phyloP scores from a whole-genome alignment of 2,888 invertebrate genomes.

The Electrophaes corylata region DNA sequence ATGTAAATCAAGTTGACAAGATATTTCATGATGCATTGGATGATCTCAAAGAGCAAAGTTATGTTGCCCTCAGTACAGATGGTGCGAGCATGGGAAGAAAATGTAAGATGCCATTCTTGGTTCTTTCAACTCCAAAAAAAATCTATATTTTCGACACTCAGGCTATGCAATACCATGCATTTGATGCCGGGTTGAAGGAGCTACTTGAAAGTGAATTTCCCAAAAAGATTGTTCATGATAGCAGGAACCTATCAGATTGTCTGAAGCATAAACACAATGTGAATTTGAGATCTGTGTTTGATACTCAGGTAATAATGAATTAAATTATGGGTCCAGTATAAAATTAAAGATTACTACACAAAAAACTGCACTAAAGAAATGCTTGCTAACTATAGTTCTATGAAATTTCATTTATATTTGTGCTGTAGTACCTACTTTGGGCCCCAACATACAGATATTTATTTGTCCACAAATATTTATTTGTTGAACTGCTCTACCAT shows the following conservation, averaged over 20 bases:
- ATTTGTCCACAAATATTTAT: too few relatives aligned
- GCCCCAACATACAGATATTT: too few relatives aligned
- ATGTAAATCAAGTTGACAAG: slow-evolving; percentile 77
- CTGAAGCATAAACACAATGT: slow-evolving; percentile 84
- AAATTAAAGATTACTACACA: too few relatives aligned
- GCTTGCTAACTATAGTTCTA: too few relatives aligned
- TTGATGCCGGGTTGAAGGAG: slow-evolving; percentile 77
- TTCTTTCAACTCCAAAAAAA: slow-evolving; percentile 71
- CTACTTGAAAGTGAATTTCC: slow-evolving; percentile 72
- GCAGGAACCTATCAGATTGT: slow-evolving; percentile 83
- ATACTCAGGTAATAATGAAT: slow-evolving; percentile 76
- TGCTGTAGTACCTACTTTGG: too few relatives aligned
- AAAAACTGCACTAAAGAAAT: too few relatives aligned
- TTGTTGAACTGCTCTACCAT: too few relatives aligned
- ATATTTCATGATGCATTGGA: slow-evolving; percentile 71
- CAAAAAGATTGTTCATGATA: slow-evolving; percentile 85
- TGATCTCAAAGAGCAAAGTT: slow-evolving; percentile 64
- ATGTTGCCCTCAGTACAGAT: slow-evolving; percentile 71
- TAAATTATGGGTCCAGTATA: neutral
- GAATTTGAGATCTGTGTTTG: slow-evolving; percentile 84
- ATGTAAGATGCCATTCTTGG: slow-evolving; percentile 77
- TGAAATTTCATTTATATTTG: too few relatives aligned
- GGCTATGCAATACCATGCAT: slow-evolving; percentile 77
- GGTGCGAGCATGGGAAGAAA: slow-evolving; percentile 79
- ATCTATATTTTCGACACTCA: slow-evolving; percentile 80